Base-by-base conservation (phyloP, 2,113 vertebrate genomes). In the Puffinus mauretanicus region DNA sequence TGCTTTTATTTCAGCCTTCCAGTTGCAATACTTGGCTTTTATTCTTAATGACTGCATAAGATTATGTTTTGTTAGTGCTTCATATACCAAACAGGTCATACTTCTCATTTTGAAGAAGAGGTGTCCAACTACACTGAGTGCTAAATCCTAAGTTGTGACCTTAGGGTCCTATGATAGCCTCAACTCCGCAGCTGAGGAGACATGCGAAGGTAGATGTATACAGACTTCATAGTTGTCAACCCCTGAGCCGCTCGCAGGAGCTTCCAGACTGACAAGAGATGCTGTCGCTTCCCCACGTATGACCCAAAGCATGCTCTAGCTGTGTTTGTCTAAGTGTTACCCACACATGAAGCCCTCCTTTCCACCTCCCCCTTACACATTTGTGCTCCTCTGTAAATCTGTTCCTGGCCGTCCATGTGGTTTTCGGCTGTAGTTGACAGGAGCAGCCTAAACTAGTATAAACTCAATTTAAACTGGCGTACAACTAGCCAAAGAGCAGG, bases 1-100 rank as follows among this genome's bases (percentile, higher is more conserved):
- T 27, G 22, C 20, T 49, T 93, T 86, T 51, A 42, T 93, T 91
- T 86, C 67, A 91, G 54, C 19, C 72, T 94, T 67, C 29, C 36
- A 32, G n/a, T 69, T 77, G 49, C 34, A 38, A 16, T 47, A 15
- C 22, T 75, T 79, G 62, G 38, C 30, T 81, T 81, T 90, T 52
- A 42, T 16, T 69, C 64, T 61, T 73, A 65, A 60, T 57, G 60
- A 34, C 49, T 83, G 19, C 49, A 7, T 8, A 60, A 89, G 73
- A 26, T 19, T 24, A 47, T 57, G 40, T 34, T 83, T 69, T 86
- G 72, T 72, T 60, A 55, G 49, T 47, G n/a, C 29, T 91, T 76
- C 8, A 25, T 51, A 44, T 47, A 34, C 47, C 26, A n/a, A 77
- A 24, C 11, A 20, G 26, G 15, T 30, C 26, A 52, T 4, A 32